A percentile compares a stretch with the other conserved stretches of the same genome.
phyloP scores from a whole-genome alignment of 2,113 vertebrate species.

The Camelus dromedarius region DNA sequence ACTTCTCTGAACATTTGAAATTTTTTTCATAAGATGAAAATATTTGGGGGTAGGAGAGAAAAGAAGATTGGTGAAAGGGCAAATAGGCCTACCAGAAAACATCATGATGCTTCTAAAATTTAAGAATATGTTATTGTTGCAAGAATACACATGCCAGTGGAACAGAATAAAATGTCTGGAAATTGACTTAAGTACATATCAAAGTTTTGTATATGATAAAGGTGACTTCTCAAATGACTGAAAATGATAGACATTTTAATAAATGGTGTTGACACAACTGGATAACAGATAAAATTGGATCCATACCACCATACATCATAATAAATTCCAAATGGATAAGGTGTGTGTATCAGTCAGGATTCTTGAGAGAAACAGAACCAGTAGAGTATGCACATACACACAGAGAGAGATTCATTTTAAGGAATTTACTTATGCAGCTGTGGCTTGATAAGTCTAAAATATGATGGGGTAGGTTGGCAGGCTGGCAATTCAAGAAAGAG shows the following conservation, averaged over 20 bases:
- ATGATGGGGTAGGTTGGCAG: background rate
- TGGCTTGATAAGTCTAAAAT: background rate
- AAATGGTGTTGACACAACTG: background rate
- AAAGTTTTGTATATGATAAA: slow-evolving; percentile 28
- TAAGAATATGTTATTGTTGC: background rate
- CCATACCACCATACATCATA: background rate
- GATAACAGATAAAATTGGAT: slow-evolving; percentile 23
- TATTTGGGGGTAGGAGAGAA: accelerated
- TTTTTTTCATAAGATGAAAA: background rate
- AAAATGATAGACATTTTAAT: slow-evolving; percentile 50
- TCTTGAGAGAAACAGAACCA: background rate
- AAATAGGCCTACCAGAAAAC: background rate
- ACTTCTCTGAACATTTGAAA: background rate
- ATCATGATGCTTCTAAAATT: background rate
- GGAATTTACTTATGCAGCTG: background rate
- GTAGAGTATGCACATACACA: background rate
- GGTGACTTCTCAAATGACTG: slow-evolving; percentile 30
- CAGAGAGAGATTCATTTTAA: background rate
- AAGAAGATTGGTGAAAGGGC: background rate
- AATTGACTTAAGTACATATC: background rate
- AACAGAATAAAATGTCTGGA: background rate
- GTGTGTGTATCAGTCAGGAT: background rate
- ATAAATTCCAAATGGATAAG: slow-evolving; percentile 34
- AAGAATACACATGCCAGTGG: background rate
- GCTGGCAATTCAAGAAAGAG: background rate